Base-by-base conservation (phyloP, 2,113 vertebrate species). In the Poeciliopsis turrubarensis region DNA sequence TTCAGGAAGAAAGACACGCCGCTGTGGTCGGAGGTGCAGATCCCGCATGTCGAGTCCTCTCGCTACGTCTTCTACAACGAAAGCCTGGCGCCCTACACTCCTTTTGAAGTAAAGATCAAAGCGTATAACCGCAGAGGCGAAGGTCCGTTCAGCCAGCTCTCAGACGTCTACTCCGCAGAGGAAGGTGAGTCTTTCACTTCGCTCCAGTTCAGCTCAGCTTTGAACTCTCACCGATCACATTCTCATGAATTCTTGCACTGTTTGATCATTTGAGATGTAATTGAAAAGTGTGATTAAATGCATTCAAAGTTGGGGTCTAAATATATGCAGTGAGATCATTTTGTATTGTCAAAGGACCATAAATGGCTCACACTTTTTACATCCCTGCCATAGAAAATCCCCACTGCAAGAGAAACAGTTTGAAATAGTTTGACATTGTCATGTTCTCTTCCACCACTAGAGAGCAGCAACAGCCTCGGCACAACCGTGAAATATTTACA, bases 81-180 rank as follows among this genome's bases (percentile, higher is more conserved):
- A 66, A 98, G 94, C 82, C 86, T 98, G 74, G 78, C 72, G 0
- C 96, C 98, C 0, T 98, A 97, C 92, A 96, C 93, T 0, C 96
- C 96, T 25, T 99, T 99, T 3, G 96, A 98, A 79, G 97, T 99
- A 88, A 98, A 96, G 92, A 98, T 99, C 85, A 96, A 92, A 69
- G 96, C 96, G 1, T 98, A 95, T 81, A 99, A 99, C 92, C 92
- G 88, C 54, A 96, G 92, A 13, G 98, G 98, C n/a, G 95, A 97
- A 26, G 98, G 98, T 2, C 98, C 98, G 0, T 97, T 97, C 92
- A 98, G 98, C 90, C 96, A 98, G 89, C 95, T 94, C 0, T 95
- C 96, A 1, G 77, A 94, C 0, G 95, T 99, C 30, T 92, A 97
- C 92, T 98, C 98, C 0, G 98, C 98, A 0, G 98, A 99, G 79